phyloP scores from a whole-genome alignment of 2,113 vertebrate species.

The Oncorhynchus keta region DNA sequence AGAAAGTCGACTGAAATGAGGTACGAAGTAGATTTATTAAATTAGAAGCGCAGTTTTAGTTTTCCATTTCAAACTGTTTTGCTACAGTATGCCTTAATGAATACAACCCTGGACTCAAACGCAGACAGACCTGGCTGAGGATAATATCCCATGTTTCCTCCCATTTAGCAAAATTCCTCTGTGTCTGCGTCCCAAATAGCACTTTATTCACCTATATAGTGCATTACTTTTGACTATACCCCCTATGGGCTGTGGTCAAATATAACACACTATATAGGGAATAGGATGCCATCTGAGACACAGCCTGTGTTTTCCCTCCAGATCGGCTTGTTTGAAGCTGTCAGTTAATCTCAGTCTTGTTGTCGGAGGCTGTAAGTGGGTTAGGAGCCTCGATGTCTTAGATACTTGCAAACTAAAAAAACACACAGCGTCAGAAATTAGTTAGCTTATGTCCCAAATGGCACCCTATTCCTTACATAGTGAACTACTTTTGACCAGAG shows the following conservation, averaged over 20 bases:
- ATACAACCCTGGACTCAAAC: neutral
- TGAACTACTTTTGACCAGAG: too few relatives aligned
- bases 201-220: neutral
- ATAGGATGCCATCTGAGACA: too few relatives aligned
- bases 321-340: neutral
- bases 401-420: neutral
- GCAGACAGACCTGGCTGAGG: neutral
- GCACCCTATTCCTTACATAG: too few relatives aligned
- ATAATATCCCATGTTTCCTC: neutral
- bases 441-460: neutral
- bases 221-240: neutral
- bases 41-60: too few relatives aligned
- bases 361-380: neutral
- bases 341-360: neutral
- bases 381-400: neutral
- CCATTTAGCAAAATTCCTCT: neutral
- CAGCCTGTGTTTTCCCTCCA: neutral
- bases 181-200: too few relatives aligned
- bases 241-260: too few relatives aligned
- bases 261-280: too few relatives aligned
- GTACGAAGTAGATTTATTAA: too few relatives aligned
- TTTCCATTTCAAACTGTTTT: too few relatives aligned
- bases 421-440: neutral
- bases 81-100: too few relatives aligned
- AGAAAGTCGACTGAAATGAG: too few relatives aligned